A percentile compares a stretch with the other conserved stretches of the same genome.
Conservation (phyloP, 2,888 invertebrate species). For the Rotaria socialis region DNA sequence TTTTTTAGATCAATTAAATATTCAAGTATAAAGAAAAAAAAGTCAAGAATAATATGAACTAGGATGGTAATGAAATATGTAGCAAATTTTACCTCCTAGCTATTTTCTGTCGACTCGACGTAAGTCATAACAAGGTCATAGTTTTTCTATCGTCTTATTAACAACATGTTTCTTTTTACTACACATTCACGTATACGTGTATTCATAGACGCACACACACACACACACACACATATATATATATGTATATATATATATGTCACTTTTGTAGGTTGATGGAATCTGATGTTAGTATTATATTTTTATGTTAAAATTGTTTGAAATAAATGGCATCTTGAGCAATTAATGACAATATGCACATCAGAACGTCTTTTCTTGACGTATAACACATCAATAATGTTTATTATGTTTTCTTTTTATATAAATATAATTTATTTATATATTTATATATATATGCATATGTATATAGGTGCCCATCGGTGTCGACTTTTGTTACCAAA, state of each 20-base stretch:
- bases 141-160: background rate
- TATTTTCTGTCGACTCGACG: constrained; percentile 25
- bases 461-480: constrained; percentile 5
- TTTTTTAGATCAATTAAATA: background rate
- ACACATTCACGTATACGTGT: background rate
- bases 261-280: background rate
- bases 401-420: background rate
- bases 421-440: background rate
- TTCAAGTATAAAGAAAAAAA: background rate
- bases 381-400: background rate
- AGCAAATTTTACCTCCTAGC: constrained; percentile 17
- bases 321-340: background rate
- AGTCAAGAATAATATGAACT: background rate
- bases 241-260: background rate
- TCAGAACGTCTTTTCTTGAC: background rate
- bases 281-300: background rate
- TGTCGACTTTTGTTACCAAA: background rate
- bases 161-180: background rate
- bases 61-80: background rate
- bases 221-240: no score
- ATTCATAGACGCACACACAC: no score
- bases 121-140: constrained; percentile 28
- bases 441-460: background rate
- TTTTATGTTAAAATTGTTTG: background rate
- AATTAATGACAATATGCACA: background rate